Percentiles rank a stretch among this genome's conserved stretches.
Evolutionary conservation across 2,797 vertebrate genomes (phyloP).

Genomic region (Heterohyrax brucei): DNA sequence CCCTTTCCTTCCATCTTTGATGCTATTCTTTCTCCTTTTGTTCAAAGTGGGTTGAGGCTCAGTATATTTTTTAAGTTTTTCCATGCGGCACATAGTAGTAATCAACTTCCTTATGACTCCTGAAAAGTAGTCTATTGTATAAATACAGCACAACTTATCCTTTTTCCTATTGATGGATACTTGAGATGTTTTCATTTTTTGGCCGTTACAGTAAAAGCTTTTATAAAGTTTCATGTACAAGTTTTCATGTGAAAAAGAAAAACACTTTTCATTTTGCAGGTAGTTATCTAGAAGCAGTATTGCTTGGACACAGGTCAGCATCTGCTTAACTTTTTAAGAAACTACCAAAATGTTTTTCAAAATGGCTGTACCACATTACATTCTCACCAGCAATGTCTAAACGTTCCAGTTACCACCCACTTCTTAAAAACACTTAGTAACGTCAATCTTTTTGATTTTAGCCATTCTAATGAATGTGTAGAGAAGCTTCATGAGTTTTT

Average conservation of each 20-base stretch:
- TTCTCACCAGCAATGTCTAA: neutral
- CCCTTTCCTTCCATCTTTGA: too few species aligned
- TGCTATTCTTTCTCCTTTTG: too few species aligned
- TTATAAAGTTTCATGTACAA: slow-evolving; percentile 2
- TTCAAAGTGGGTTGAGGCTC: too few species aligned
- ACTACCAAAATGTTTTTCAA: neutral
- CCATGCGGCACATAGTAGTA: neutral
- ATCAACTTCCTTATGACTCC: neutral
- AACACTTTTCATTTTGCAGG: neutral
- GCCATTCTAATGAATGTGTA: neutral
- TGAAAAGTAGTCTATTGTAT: neutral
- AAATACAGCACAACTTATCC: neutral
- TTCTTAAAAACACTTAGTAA: neutral
- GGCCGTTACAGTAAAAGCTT: slow-evolving; percentile 15
- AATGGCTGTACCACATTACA: neutral
- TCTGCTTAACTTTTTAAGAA: slow-evolving; percentile 18
- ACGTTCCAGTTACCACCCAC: neutral
- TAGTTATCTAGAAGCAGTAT: neutral
- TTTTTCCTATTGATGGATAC: neutral
- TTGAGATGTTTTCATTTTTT: neutral
- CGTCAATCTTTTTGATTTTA: neutral
- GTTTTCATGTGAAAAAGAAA: neutral
- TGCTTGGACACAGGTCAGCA: neutral
- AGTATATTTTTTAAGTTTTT: neutral
- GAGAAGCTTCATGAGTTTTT: neutral